Base-by-base conservation (phyloP, 2,888 invertebrate species). In the Ctenicera cuprea region DNA sequence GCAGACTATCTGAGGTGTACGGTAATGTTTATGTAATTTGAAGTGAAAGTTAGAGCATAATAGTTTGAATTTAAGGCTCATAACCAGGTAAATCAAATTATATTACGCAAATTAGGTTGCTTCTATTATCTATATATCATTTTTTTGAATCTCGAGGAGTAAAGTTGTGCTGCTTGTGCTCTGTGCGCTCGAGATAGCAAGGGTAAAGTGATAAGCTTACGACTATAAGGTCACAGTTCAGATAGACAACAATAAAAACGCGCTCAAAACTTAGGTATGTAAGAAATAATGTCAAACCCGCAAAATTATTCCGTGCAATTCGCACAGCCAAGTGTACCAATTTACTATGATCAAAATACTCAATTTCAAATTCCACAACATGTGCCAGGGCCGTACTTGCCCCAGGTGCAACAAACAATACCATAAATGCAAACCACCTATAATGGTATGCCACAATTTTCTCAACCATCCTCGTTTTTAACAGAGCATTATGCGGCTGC, bases 241-340 rank as follows among this genome's bases (percentile, higher is more conserved):
- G 26, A 26, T 26, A 26, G 5, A 66, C 16, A 30, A 52, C 52
- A 45, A 45, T 7, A 45, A 45, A 45, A n/a, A n/a, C 11, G 1
- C 16, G 1, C 8, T 22, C 9, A 7, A 52, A 12, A 52, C 1
- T 26, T 22, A 20, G 52, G 52, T 52, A 52, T 22, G 52, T 52
- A 52, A 52, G 22, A 52, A 52, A 52, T 52, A 52, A 52, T 52
- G 52, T 52, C n/a, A 52, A 52, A 52, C 22, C 52, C n/a, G 16
- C 48, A 48, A 48, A 48, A 48, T 9, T 48, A 18, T 16, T 48
- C 48, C 16, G 48, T 48, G 48, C 48, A 48, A 9, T 48, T 18
- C n/a, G 16, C 48, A 48, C 48, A 8, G 48, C 48, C 48, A 18
- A 18, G 4, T 48, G 2, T 18, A 18, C 22, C 52, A 12, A 22